Conservation (phyloP, 2,113 vertebrate genomes). For the Pseudonaja textilis region DNA sequence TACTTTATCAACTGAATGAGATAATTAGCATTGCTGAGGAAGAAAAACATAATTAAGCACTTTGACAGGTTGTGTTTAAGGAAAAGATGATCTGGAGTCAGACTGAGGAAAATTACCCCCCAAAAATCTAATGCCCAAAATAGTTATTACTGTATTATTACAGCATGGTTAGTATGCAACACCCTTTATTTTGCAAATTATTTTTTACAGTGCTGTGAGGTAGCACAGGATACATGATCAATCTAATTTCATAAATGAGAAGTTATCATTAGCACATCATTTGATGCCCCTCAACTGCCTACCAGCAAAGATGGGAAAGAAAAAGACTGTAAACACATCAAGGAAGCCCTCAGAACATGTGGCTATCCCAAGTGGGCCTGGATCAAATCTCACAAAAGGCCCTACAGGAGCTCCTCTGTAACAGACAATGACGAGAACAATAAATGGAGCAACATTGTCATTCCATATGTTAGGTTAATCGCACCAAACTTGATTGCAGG, state of each 20-base stretch:
- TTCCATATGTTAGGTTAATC: too few relatives aligned
- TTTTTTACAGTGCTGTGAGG: background rate
- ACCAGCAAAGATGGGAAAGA: too few relatives aligned
- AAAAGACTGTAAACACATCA: too few relatives aligned
- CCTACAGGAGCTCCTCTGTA: too few relatives aligned
- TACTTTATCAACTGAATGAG: background rate
- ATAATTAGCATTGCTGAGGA: constrained; percentile 28
- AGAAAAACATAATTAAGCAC: constrained; percentile 5
- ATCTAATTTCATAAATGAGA: background rate
- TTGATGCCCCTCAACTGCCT: background rate
- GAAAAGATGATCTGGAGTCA: constrained; percentile 7
- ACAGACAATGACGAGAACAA: too few relatives aligned
- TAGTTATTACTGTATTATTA: background rate
- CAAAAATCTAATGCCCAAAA: background rate
- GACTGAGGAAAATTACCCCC: background rate
- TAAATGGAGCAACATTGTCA: too few relatives aligned
- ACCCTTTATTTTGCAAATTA: background rate
- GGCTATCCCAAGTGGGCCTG: too few relatives aligned
- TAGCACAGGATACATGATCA: background rate
- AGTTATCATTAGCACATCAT: background rate
- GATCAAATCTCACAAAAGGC: too few relatives aligned
- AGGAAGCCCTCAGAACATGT: too few relatives aligned
- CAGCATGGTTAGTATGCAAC: background rate
- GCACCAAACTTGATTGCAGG: too few relatives aligned
- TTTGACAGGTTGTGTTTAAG: constrained; percentile 9